A percentile compares a stretch with the other conserved stretches of the same genome.
Conservation (phyloP, 2,888 invertebrate species). For the Hydriomena furcata region DNA sequence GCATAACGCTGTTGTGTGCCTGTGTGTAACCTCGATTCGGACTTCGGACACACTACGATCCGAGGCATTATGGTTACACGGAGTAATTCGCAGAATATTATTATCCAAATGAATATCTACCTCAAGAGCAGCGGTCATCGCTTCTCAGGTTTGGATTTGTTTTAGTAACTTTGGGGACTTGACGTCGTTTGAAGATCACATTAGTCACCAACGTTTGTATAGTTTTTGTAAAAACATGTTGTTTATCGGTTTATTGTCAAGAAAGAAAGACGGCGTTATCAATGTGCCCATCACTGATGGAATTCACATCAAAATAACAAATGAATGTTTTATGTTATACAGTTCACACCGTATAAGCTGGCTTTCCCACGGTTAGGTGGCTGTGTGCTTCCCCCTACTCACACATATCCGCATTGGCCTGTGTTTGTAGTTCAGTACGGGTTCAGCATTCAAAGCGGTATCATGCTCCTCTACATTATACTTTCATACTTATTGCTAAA, state of each 20-base stretch:
- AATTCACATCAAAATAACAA: constrained; percentile 68
- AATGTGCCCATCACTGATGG: constrained; percentile 39
- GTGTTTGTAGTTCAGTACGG: constrained; percentile 77
- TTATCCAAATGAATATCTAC: constrained; percentile 77
- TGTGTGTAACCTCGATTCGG: constrained; percentile 82
- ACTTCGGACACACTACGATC: constrained; percentile 75
- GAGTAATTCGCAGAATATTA: constrained; percentile 80
- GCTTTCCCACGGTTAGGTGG: constrained; percentile 74
- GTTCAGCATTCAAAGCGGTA: constrained; percentile 78
- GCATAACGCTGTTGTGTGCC: constrained; percentile 60
- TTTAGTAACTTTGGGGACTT: constrained; percentile 37
- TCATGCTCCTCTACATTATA: constrained; percentile 75
- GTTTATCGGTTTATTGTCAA: constrained; percentile 13
- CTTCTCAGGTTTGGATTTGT: constrained; percentile 55
- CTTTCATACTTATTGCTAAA: constrained; percentile 78
- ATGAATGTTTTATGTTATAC: constrained; percentile 60
- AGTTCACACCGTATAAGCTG: constrained; percentile 65
- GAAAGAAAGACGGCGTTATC: constrained; percentile 29
- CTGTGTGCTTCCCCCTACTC: constrained; percentile 56
- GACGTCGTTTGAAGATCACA: constrained; percentile 31
- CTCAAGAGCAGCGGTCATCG: constrained; percentile 54
- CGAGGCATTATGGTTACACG: constrained; percentile 74
- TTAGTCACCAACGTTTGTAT: constrained; percentile 18
- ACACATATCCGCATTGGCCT: constrained; percentile 52
- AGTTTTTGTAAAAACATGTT: constrained; percentile 15